These are phyloP conservation scores for Laterallus jamaicensis DNA, from an alignment of 2,113 vertebrate species.

Conservation along the genomic window DNA sequence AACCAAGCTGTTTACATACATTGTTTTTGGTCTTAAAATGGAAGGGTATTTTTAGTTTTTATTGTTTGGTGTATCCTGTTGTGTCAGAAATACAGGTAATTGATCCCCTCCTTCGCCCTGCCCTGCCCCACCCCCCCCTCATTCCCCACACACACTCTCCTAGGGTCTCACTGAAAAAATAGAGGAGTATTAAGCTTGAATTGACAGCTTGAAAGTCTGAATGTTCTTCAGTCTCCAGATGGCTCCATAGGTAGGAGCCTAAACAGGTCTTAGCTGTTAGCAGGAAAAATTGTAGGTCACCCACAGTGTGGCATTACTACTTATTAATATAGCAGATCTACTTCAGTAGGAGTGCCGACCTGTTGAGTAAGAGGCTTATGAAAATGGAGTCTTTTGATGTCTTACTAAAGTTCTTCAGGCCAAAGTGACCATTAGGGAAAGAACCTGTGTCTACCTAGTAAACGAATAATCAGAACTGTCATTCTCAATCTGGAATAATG, in stretches of 20 bases:
- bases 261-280: background rate
- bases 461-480: background rate
- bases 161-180: background rate
- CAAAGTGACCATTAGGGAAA: background rate
- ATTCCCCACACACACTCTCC: background rate
- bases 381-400: conserved; percentile 51
- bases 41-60: background rate
- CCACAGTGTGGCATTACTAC: background rate
- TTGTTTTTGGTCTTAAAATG: background rate
- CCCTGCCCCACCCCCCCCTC: too few species aligned
- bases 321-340: conserved; percentile 30
- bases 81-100: background rate
- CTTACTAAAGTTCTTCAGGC: conserved; percentile 28
- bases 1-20: too few species aligned
- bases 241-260: background rate
- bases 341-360: conserved; percentile 16
- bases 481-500: background rate
- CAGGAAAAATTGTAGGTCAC: conserved; percentile 36
- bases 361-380: conserved; percentile 56
- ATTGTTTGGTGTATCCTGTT: background rate
- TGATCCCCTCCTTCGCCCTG: background rate
- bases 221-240: background rate
- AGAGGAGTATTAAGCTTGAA: background rate
- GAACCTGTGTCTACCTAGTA: background rate
- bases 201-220: background rate